These are phyloP conservation scores for Hemithea aestivaria DNA, from an alignment of 2,888 invertebrate genomes.

Conservation along the genomic window DNA sequence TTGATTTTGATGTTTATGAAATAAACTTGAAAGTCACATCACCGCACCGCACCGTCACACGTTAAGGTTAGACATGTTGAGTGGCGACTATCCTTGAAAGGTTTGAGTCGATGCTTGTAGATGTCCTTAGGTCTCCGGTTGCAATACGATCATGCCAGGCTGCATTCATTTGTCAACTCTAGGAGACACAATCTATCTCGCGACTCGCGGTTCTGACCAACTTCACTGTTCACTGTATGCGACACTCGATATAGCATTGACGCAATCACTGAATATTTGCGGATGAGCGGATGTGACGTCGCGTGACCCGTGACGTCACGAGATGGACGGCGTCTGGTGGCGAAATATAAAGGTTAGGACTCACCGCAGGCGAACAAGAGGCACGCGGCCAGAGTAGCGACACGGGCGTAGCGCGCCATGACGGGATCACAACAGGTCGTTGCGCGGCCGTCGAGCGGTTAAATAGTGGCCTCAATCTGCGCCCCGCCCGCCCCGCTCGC, in stretches of 20 bases:
- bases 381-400: conserved; percentile 78
- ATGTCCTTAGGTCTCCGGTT: conserved; percentile 59
- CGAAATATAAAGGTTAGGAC: conserved; percentile 76
- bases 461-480: conserved; percentile 79
- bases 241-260: conserved; percentile 49
- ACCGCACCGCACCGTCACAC: conserved; percentile 45
- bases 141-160: conserved; percentile 56
- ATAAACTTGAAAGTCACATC: conserved; percentile 21
- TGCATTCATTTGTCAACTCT: conserved; percentile 58
- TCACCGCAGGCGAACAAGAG: conserved; percentile 78
- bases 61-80: conserved; percentile 38
- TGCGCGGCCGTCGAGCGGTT: conserved; percentile 74
- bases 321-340: conserved; percentile 67
- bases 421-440: conserved; percentile 80
- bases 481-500: conserved; percentile 76
- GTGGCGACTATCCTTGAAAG: conserved; percentile 63
- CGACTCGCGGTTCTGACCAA: conserved; percentile 50
- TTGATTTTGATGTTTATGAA: conserved; percentile 2
- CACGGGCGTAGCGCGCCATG: conserved; percentile 80
- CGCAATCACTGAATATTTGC: conserved; percentile 58
- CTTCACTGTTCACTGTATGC: conserved; percentile 71
- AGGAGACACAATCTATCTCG: conserved; percentile 63
- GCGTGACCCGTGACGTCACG: conserved; percentile 68
- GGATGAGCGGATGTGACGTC: conserved; percentile 53
- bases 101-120: conserved; percentile 45